Conservation (phyloP, 2,888 invertebrate genomes). For the Apotomis turbidana region DNA sequence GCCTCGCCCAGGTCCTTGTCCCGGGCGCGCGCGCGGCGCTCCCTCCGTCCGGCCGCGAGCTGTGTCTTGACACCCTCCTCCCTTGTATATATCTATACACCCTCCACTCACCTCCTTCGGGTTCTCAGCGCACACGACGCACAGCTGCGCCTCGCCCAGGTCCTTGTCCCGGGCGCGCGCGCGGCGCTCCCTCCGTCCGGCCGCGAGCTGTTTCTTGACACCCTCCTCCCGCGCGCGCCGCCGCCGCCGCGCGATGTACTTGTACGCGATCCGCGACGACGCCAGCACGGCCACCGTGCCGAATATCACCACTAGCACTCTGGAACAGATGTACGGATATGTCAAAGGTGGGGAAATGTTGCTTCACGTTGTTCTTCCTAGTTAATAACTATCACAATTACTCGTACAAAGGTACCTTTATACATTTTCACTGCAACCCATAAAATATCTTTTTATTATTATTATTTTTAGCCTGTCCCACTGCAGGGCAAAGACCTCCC, state of each 20-base stretch:
- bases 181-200: constrained; percentile 86
- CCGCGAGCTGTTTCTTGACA: constrained; percentile 85
- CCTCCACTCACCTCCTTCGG: constrained; percentile 87
- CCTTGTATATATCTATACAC: not conserved
- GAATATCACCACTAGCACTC: constrained; percentile 82
- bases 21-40: constrained; percentile 65
- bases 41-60: not conserved
- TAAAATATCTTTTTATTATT: no score
- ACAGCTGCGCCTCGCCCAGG: constrained; percentile 86
- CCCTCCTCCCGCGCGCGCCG: constrained; percentile 83
- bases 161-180: constrained; percentile 86
- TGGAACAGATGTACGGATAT: constrained; percentile 50
- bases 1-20: constrained; percentile 85
- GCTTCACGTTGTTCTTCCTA: no score
- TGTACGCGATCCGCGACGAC: constrained; percentile 80
- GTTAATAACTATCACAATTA: no score
- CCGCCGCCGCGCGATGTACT: constrained; percentile 74
- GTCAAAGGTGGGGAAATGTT: no score
- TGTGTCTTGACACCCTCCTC: not conserved
- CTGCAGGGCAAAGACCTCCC: no score
- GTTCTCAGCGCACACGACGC: constrained; percentile 93
- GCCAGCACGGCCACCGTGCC: constrained; percentile 82
- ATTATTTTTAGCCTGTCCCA: no score
- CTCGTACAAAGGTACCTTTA: no score
- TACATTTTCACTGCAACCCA: no score